A percentile compares a stretch with the other conserved stretches of the same genome.
Conservation (phyloP, 1,140 invertebrate species). For the Eumaeus atala region DNA sequence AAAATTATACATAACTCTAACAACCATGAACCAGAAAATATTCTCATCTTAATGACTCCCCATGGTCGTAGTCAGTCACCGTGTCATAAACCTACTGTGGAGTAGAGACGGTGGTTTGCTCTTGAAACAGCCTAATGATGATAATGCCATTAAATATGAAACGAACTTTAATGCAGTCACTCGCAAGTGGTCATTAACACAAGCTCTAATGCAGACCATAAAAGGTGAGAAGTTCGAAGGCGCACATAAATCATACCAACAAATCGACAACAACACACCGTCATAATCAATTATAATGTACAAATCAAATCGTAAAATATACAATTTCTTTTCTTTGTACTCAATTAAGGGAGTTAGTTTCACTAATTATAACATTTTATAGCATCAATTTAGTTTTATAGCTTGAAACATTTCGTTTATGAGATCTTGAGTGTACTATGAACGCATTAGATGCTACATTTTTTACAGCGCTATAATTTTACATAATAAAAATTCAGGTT, state of each 20-base stretch:
- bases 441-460: too few relatives aligned
- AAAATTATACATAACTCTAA: too few relatives aligned
- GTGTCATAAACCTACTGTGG: too few relatives aligned
- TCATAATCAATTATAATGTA: conserved; percentile 40
- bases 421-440: conserved; percentile 28
- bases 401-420: conserved; percentile 56
- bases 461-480: background rate
- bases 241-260: conserved; percentile 36
- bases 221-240: conserved; percentile 10
- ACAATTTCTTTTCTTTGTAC: conserved; percentile 40
- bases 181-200: too few relatives aligned
- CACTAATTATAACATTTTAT: conserved; percentile 66
- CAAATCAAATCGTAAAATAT: conserved; percentile 38
- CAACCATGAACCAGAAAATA: too few relatives aligned
- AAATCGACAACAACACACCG: conserved; percentile 28
- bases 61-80: too few relatives aligned
- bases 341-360: conserved; percentile 61
- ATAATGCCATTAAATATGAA: too few relatives aligned
- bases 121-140: too few relatives aligned
- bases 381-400: conserved; percentile 60
- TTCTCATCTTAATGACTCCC: too few relatives aligned
- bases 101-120: too few relatives aligned
- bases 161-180: too few relatives aligned
- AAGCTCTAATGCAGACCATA: background rate
- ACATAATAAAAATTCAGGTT: background rate